Base-by-base conservation (phyloP, 2,888 invertebrate genomes). In the Calephelis perditalis region DNA sequence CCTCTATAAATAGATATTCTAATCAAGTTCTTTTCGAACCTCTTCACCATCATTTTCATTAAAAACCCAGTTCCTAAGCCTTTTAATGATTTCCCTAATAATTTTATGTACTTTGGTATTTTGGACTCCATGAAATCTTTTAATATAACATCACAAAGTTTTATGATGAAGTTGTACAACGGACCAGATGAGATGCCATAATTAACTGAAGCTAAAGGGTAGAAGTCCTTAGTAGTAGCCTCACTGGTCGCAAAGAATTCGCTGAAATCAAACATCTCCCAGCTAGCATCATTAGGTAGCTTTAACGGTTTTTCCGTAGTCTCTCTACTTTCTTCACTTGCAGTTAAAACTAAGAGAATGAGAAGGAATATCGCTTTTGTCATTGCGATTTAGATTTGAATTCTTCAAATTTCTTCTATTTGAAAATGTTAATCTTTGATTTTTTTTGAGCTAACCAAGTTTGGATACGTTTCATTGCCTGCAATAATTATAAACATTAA, bases 151-250 rank as follows among this genome's bases (percentile, higher is more conserved):
- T 74, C 67, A 63, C 82, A 85, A 44, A 86, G 71, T 56, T 79
- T 78, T 7, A 71, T 66, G 4, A 84, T 62, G 26, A 86, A 81
- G 60, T 81, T 69, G 60, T 74, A 81, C 56, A 82, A 76, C 1
- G 81, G 75, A 7, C 86, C 85, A 45, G 45, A 52, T 35, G 26
- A 6, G 10, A 10, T 11, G 52, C 52, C 52, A 15, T 35, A 52
- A 52, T 52, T 11, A 49, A 26, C 15, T 11, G 26, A 7, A 35
- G 26, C 35, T 9, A 26, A 9, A 8, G 52, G 52, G 35, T 52
- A 52, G 3, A 35, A 8, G 26, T 35, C 26, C 9, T 10, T 52
- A 5, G 11, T 52, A 6, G 49, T 35, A 35, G 49, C 15, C 26
- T 49, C 49, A 26, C 40, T 40, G 40, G 49, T 35, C 26, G 49